phyloP scores from a whole-genome alignment of 2,888 invertebrate species.

The Brachyptera putata region DNA sequence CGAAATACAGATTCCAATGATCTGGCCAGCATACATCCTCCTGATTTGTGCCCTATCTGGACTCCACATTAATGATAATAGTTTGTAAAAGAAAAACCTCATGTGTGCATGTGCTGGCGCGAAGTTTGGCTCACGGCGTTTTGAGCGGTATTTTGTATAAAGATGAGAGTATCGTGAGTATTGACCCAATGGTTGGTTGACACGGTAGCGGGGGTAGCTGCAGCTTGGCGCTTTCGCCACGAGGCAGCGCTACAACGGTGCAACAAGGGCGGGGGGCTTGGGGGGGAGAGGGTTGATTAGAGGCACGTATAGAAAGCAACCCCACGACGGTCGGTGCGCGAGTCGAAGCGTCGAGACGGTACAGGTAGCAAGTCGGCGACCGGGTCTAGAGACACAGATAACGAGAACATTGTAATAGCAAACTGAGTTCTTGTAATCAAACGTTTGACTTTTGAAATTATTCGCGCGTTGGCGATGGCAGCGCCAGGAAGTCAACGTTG shows the following conservation, averaged over 20 bases:
- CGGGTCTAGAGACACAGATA: neutral
- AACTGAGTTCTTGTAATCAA: neutral
- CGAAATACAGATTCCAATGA: too few species aligned
- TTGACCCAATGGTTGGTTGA: constrained; percentile 18
- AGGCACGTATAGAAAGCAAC: too few species aligned
- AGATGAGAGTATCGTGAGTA: constrained; percentile 22
- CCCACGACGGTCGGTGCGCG: neutral
- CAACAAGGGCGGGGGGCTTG: neutral
- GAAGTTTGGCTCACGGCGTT: too few species aligned
- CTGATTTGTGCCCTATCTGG: too few species aligned
- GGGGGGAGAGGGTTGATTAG: neutral
- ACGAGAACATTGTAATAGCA: neutral
- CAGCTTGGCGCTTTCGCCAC: constrained; percentile 19
- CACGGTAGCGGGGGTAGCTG: constrained; percentile 9
- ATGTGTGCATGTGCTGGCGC: too few species aligned
- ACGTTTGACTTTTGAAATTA: neutral
- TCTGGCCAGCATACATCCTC: too few species aligned
- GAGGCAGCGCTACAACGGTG: constrained; percentile 18
- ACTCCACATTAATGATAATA: too few species aligned
- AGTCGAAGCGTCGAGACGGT: neutral
- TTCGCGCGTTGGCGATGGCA: constrained; percentile 21
- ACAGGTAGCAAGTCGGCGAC: neutral
- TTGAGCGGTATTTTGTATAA: too few species aligned
- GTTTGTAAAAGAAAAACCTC: too few species aligned
- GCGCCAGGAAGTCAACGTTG: constrained; percentile 15